Evolutionary conservation across 2,113 vertebrate species (phyloP).

Genomic region (Aspidoscelis tigris): DNA sequence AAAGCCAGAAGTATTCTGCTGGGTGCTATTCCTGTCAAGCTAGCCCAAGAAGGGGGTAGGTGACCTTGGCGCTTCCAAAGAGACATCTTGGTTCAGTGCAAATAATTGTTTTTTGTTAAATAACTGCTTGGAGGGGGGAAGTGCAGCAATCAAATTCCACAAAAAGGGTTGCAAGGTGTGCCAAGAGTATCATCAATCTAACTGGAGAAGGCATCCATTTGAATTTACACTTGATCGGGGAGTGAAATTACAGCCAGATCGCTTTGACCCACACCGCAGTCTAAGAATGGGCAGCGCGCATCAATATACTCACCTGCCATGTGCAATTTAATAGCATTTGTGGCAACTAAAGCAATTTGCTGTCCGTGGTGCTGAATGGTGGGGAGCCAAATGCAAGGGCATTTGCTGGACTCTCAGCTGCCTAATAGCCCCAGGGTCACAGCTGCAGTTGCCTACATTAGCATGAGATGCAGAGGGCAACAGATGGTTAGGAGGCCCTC

Average conservation of each 20-base stretch:
- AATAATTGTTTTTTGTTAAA: slow-evolving; percentile 61
- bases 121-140: slow-evolving; percentile 8
- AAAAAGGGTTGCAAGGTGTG: slow-evolving; percentile 46
- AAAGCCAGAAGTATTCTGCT: background rate
- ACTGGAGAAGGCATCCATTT: slow-evolving; percentile 42
- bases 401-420: slow-evolving; percentile 63
- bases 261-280: background rate
- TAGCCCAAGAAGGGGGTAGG: background rate
- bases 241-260: slow-evolving; percentile 10
- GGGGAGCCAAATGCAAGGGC: slow-evolving; percentile 69
- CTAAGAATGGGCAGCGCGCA: background rate
- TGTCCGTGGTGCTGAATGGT: slow-evolving; percentile 43
- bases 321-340: background rate
- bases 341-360: background rate
- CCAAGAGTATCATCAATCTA: slow-evolving; percentile 32
- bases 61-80: background rate
- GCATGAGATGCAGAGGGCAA: slow-evolving; percentile 58
- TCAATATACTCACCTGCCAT: accelerated
- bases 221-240: slow-evolving; percentile 31
- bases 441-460: slow-evolving; percentile 76
- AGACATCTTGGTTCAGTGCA: slow-evolving; percentile 26
- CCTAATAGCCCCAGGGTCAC: slow-evolving; percentile 70
- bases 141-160: background rate
- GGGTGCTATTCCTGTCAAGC: background rate
- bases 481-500: slow-evolving; percentile 78